phyloP scores from a whole-genome alignment of 2,113 vertebrate species.

The Ictalurus furcatus region DNA sequence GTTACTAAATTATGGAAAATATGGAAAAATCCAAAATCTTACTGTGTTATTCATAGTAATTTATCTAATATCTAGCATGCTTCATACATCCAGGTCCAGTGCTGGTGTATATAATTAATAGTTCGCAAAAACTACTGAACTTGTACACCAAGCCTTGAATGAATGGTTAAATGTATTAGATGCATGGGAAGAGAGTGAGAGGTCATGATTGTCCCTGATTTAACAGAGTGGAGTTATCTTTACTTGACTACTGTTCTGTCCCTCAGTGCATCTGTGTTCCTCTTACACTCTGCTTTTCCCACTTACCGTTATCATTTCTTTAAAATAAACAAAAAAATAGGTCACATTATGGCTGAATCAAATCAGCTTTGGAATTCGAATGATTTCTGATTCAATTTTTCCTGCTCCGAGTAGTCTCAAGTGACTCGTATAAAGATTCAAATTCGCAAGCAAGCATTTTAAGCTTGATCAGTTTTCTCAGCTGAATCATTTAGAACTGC shows the following conservation, averaged over 20 bases:
- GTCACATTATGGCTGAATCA: slow-evolving; percentile 13
- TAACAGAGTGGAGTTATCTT: neutral
- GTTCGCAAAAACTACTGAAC: neutral
- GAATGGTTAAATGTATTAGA: neutral
- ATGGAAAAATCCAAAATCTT: neutral
- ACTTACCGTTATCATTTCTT: neutral
- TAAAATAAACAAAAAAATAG: neutral
- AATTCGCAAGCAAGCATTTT: neutral
- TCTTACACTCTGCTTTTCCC: neutral
- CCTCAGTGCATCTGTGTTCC: neutral
- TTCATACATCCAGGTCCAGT: neutral
- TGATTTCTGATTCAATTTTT: neutral
- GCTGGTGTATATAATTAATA: neutral
- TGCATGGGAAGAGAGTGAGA: neutral
- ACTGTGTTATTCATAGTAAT: neutral
- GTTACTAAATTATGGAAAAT: neutral
- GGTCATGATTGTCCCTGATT: neutral
- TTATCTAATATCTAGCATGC: neutral
- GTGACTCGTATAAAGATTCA: neutral
- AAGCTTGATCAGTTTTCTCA: neutral
- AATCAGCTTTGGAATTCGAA: neutral
- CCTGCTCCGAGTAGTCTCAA: neutral
- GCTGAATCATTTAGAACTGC: slow-evolving; percentile 18
- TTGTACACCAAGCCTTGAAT: neutral
- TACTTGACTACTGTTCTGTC: neutral